Evolutionary conservation across 2,113 vertebrate genomes (phyloP), one percentile per base, ranked within the genome.

Genomic region (Neoarius graeffei): DNA sequence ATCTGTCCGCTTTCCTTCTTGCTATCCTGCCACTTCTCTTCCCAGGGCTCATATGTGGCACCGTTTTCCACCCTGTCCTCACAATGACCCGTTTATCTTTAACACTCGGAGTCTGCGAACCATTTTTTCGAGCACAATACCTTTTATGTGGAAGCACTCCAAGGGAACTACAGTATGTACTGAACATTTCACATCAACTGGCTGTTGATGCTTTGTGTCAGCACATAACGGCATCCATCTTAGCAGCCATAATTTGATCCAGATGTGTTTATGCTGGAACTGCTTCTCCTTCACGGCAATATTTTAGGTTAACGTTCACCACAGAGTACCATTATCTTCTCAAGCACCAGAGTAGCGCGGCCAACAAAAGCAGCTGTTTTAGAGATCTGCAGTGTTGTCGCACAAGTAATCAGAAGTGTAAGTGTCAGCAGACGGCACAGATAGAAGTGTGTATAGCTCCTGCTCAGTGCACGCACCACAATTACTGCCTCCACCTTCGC

Each of bases 1-100:
- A 95, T 95, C 95, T 95, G 95, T 92, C 52, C 66, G 27, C 57
- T 9, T 27, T 50, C 8, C 42, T 76, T 71, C 66, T 80, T 84
- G 83, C 76, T 19, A 56, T 57, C 50, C 76, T 25, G 85, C 19
- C 50, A 42, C 76, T 64, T 66, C 73, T 64, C 57, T 57, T 27
- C 30, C 64, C 23, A 23, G 57, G 7, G 52, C 59, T 81, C 27
- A 1, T 67, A 25, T 50, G 54, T 35, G 54, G 23, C 30, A 20
- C 27, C n/a, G 1, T 17, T 82, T 82, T 62, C 80, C n/a, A 3
- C 48, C 48, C 50, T 59, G 57, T 66, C 81, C 81, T 48, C 69
- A 1, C 77, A 19, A 11, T 54, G 59, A 88, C 81, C 86, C n/a
- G 20, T 77, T 84, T 74, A 83, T 64, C 81, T 66, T 76, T 14